Evolutionary conservation across 2,113 vertebrate species (phyloP), one percentile per base, ranked within the genome.

Genomic region (Dicerorhinus sumatrensis): DNA sequence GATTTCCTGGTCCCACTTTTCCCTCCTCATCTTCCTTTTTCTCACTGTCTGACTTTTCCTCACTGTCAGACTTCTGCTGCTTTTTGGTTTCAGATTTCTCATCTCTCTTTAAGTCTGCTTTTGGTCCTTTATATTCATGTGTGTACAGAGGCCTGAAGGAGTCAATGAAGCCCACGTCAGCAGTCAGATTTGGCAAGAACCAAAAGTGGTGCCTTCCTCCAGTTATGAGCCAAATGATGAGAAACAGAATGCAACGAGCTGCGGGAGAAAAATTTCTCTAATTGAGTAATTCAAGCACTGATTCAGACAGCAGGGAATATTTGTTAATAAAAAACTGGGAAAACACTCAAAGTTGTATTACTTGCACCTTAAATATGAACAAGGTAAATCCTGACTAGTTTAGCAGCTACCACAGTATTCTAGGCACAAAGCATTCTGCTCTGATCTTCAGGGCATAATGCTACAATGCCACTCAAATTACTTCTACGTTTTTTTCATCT

Each of bases 201-300:
- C 99, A 99, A 98, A 99, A 99, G 98, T 99, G 99, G 98, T 99
- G 99, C 56, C 99, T 99, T 89, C 99, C 99, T 60, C 99, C 99
- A 9, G 99, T 99, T 98, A 99, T 99, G 91, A 99, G 97, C 99
- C 99, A 99, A 98, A 99, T 99, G 98, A 99, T 98, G 20, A 99
- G 99, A 99, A 99, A 99, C 3, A 99, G 99, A 98, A 99, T 99
- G 97, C 99, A 99, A 60, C 99, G 99, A 97, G 99, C 99, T 99
- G 98, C 79, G 87, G 97, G 39, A 94, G 81, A 97, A 91, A 96
- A 77, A 91, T 48, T 5, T 65, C 36, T 93, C 36, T 75, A 31
- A 51, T 16, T 73, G 42, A 98, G 54, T 97, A 76, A 92, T 25
- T 60, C 0, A 87, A 92, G 95, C 51, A 94, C 16, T 90, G 75